Conservation (phyloP, 2,888 invertebrate species). For the Papilio elwesi region DNA sequence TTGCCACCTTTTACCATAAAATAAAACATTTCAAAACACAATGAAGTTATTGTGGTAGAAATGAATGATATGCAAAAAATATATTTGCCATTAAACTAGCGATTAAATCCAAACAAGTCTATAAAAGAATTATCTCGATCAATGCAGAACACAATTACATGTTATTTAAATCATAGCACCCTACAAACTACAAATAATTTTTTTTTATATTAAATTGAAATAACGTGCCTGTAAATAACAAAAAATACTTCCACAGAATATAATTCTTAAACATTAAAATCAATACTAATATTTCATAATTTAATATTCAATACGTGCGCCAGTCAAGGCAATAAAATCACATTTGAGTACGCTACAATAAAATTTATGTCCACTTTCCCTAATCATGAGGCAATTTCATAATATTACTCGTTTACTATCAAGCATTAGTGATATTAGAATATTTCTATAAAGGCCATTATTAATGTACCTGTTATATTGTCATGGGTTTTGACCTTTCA, state of each 20-base stretch:
- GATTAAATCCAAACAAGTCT: neutral
- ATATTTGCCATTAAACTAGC: too few species aligned
- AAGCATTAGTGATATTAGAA: conserved; percentile 35
- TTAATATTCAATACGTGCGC: conserved; percentile 15
- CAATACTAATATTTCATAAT: conserved; percentile 5
- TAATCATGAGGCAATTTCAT: conserved; percentile 36
- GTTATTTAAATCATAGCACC: neutral
- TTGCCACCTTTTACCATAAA: too few species aligned
- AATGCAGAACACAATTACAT: neutral
- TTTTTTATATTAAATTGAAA: neutral
- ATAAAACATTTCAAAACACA: too few species aligned
- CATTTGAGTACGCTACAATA: conserved; percentile 19
- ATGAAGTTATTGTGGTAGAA: too few species aligned
- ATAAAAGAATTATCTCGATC: neutral
- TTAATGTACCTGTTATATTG: conserved; percentile 41
- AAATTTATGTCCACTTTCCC: conserved; percentile 35
- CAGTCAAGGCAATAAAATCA: conserved; percentile 31
- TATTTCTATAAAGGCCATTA: conserved; percentile 38
- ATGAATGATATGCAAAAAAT: too few species aligned
- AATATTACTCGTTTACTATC: conserved; percentile 36
- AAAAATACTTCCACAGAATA: neutral
- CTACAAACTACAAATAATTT: neutral
- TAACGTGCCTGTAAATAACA: neutral
- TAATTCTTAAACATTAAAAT: conserved; percentile 1
- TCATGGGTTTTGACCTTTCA: conserved; percentile 36